Conservation (phyloP, 2,888 invertebrate genomes). For the Oscheius sp. region DNA sequence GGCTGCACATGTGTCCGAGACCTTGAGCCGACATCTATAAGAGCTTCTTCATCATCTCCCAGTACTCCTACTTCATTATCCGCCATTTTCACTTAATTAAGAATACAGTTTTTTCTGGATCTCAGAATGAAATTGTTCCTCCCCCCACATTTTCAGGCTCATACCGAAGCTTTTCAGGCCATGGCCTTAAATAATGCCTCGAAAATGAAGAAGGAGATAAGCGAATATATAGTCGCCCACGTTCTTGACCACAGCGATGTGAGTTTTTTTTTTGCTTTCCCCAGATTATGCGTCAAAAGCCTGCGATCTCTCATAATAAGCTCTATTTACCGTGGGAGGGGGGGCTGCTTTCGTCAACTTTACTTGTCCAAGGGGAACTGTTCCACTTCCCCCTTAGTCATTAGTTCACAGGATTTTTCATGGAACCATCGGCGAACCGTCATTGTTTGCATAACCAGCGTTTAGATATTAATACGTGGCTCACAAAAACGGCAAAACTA, state of each 20-base stretch:
- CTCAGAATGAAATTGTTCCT: background rate
- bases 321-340: conserved; percentile 21
- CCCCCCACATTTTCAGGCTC: background rate
- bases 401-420: background rate
- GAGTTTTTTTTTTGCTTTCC: conserved; percentile 1
- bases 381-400: background rate
- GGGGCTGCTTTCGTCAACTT: conserved; percentile 16
- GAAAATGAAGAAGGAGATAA: conserved; percentile 39
- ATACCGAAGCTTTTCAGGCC: background rate
- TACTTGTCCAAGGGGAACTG: background rate
- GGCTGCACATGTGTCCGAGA: conserved; percentile 34
- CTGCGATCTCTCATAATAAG: conserved; percentile 20
- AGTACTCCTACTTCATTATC: background rate
- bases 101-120: background rate
- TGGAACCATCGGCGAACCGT: background rate
- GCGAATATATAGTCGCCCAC: conserved; percentile 47
- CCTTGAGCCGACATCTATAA: conserved; percentile 25
- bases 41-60: conserved; percentile 7
- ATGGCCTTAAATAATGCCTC: conserved; percentile 14
- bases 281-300: conserved; percentile 4
- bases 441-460: background rate
- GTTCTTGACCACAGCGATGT: conserved; percentile 49
- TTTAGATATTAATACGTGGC: conserved; percentile 27
- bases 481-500: conserved; percentile 35
- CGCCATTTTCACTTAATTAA: background rate